These are phyloP conservation scores for Etheostoma spectabile DNA, from an alignment of 2,113 vertebrate genomes.

Conservation along the genomic window DNA sequence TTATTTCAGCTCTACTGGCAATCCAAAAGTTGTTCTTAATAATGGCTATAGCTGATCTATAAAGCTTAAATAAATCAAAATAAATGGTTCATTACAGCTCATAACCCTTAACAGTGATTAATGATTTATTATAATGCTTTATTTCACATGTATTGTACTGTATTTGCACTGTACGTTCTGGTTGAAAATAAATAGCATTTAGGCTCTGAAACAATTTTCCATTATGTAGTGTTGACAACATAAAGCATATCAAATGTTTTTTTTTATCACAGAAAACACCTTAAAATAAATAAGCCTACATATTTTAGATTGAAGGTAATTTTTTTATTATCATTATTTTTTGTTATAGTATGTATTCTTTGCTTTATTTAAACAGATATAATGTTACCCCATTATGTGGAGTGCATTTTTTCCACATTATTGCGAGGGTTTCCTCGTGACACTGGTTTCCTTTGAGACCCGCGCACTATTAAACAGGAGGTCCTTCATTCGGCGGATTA, in stretches of 20 bases:
- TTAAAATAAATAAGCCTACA: too few relatives aligned
- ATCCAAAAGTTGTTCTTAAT: neutral
- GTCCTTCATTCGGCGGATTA: constrained; percentile 81
- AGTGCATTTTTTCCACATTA: neutral
- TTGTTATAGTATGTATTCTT: neutral
- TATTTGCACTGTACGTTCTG: neutral
- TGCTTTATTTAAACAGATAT: neutral
- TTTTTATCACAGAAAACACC: neutral
- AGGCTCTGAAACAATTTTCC: neutral
- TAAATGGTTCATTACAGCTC: neutral
- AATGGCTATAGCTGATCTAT: neutral
- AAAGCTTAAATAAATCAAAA: neutral
- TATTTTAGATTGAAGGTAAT: neutral
- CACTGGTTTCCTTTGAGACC: constrained; percentile 5
- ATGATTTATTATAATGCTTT: neutral
- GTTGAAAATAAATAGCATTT: neutral
- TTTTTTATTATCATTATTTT: neutral
- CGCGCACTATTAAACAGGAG: constrained; percentile 75
- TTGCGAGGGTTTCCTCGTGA: constrained; percentile 19
- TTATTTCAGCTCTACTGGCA: neutral
- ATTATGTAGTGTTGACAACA: neutral
- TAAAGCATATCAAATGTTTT: neutral
- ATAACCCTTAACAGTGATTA: neutral
- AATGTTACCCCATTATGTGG: too few relatives aligned
- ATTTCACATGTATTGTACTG: neutral